A percentile compares a stretch with the other conserved stretches of the same genome.
Evolutionary conservation across 2,113 vertebrate genomes (phyloP).

Genomic region (Opisthocomus hoazin): DNA sequence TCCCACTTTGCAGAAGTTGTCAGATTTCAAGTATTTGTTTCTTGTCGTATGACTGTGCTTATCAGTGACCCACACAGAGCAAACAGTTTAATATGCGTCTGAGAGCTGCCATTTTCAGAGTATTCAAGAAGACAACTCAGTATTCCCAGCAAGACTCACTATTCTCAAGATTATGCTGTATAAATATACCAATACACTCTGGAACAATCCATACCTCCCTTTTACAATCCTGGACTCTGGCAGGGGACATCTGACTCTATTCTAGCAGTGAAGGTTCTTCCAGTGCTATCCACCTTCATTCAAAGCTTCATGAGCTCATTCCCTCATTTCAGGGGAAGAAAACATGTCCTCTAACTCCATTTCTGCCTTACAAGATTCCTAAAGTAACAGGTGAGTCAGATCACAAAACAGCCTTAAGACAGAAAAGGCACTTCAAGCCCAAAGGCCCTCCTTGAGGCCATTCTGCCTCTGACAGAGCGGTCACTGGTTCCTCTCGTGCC

Average conservation of each 20-base stretch:
- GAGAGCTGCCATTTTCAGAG: not conserved
- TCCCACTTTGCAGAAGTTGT: not conserved
- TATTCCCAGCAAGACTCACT: not conserved
- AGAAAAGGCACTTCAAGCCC: not conserved
- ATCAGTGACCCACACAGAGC: not conserved
- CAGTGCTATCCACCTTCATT: not conserved
- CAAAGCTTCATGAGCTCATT: not conserved
- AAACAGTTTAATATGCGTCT: not conserved
- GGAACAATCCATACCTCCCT: not conserved
- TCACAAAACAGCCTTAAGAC: not conserved
- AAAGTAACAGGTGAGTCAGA: not conserved
- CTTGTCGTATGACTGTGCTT: not conserved
- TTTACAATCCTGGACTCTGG: not conserved
- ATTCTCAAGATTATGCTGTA: not conserved
- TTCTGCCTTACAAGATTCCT: not conserved
- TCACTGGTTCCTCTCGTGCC: not conserved
- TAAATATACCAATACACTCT: not conserved
- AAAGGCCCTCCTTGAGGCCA: not conserved
- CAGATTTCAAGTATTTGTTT: not conserved
- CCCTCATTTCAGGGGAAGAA: not conserved
- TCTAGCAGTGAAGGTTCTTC: not conserved
- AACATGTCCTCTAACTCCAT: not conserved
- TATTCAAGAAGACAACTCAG: not conserved
- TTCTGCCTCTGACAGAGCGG: not conserved
- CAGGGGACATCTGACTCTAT: not conserved